Conservation (phyloP, 2,113 vertebrate species). For the Cygnus buccinator region DNA sequence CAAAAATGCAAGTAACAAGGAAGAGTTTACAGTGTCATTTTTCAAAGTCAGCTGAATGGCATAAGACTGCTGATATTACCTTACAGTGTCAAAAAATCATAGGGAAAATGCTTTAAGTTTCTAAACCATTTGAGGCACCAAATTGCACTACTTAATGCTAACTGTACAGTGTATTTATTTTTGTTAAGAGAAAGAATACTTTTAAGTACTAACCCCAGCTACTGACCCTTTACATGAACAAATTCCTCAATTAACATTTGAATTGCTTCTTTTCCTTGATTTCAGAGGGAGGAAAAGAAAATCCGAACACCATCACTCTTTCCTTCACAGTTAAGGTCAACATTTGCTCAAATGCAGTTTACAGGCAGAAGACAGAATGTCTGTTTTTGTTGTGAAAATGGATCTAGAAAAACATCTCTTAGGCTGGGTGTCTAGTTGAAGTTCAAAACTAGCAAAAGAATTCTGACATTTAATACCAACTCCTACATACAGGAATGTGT, state of each 20-base stretch:
- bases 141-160: conserved; percentile 26
- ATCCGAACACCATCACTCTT: not conserved
- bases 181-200: conserved; percentile 14
- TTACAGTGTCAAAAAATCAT: not conserved
- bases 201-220: conserved; percentile 12
- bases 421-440: not conserved
- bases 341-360: not conserved
- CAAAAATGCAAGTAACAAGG: not conserved
- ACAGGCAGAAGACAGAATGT: not conserved
- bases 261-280: not conserved
- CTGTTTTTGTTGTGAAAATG: not conserved
- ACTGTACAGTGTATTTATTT: conserved; percentile 17
- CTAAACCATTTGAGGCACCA: not conserved
- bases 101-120: conserved; percentile 1
- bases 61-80: not conserved
- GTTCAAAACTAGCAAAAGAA: not conserved
- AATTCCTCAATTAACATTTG: conserved; percentile 30
- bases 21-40: not conserved
- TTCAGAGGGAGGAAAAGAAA: conserved; percentile 21
- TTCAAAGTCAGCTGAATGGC: not conserved
- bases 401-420: not conserved
- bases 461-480: not conserved
- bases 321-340: not conserved
- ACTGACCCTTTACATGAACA: conserved; percentile 2
- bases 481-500: not conserved